Evolutionary conservation across 2,797 vertebrate species (phyloP), one percentile per base, ranked within the genome.

Genomic region (Microchirus variegatus): DNA sequence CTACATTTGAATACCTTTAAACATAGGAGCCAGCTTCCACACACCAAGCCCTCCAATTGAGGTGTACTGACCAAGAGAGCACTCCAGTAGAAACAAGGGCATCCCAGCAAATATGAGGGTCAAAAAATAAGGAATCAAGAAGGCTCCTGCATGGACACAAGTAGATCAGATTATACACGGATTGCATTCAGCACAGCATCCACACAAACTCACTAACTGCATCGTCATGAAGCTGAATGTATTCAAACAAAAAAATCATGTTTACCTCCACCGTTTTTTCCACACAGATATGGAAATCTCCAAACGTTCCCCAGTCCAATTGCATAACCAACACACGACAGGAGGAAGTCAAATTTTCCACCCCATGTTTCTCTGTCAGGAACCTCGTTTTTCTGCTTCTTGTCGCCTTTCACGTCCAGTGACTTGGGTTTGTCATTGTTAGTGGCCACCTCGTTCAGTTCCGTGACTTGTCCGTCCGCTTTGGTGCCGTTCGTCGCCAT

Each of bases 241-340:
- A n/a, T n/a, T n/a, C n/a, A n/a, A n/a, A 40, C 13, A 2, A 66
- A 53, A 83, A 78, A 15, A 18, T 22, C 22, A 22, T 77, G 60
- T 91, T 78, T 95, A 98, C 97, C 97, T 86, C 97, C 97, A 0
- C 97, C 97, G 10, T 99, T 99, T 86, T 99, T 99, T 16, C 97
- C 97, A 65, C 97, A 99, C 54, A 99, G 96, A 70, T 99, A 99
- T 0, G 97, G 97, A 87, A 99, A 99, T 64, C 97, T 91, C 97
- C 97, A 99, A 41, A 99, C 97, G 40, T 99, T 99, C 49, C 97
- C 97, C 84, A 99, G 93, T 85, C 97, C 97, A 73, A 99, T 99
- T 89, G 97, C 97, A 44, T 99, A 99, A 90, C 97, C 97, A 86
- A 99, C 96, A 70, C 97, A 99, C 78, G 97, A 99, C 91, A 99